phyloP scores from a whole-genome alignment of 2,797 vertebrate genomes.

The Sebastiscus albofasciatus region DNA sequence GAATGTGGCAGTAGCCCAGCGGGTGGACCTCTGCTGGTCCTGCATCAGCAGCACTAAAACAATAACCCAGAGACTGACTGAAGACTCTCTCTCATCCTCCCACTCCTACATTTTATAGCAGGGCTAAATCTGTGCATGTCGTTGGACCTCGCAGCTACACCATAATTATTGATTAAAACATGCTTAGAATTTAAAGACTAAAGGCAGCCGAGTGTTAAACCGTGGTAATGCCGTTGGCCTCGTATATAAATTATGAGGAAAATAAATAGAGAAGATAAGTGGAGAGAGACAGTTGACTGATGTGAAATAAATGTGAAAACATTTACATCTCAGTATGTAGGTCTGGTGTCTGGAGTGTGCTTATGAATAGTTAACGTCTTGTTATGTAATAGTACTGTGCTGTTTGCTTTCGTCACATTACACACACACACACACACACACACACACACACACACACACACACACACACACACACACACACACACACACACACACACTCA shows the following conservation, averaged over 20 bases:
- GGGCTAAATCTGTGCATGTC: not conserved
- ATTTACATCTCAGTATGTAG: slow-evolving; percentile 16
- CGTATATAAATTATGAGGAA: not conserved
- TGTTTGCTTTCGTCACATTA: slow-evolving; percentile 6
- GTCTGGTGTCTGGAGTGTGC: slow-evolving; percentile 20
- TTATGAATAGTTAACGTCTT: slow-evolving; percentile 46
- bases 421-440: not conserved
- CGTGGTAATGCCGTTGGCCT: too few species aligned
- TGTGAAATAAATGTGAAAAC: not conserved
- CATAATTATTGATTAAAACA: not conserved
- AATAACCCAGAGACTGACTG: not conserved
- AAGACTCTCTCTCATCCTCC: not conserved
- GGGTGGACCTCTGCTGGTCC: not conserved
- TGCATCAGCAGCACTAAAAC: not conserved
- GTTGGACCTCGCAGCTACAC: not conserved
- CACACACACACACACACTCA: not conserved
- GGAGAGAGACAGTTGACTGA: not conserved
- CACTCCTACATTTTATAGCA: not conserved
- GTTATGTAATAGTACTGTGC: slow-evolving; percentile 36
- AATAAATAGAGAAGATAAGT: not conserved
- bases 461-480: not conserved
- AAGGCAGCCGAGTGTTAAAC: too few species aligned
- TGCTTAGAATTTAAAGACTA: not conserved
- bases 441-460: not conserved
- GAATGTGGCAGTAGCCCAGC: not conserved